phyloP scores from a whole-genome alignment of 2,113 vertebrate genomes.

The Rhadina sibilatrix region DNA sequence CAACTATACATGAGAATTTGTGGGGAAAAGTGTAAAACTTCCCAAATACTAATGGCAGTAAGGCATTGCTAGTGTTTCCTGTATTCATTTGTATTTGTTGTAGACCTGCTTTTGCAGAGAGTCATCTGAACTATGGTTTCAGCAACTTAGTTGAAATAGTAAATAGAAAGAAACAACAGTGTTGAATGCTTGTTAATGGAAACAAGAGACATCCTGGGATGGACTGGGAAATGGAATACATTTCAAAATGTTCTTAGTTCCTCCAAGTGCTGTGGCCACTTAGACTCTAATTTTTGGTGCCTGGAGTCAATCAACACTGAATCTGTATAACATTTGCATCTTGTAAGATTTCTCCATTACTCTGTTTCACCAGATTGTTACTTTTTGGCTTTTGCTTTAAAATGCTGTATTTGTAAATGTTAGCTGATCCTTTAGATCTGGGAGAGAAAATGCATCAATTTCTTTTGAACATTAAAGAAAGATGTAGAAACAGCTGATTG shows the following conservation, averaged over 20 bases:
- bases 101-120: neutral
- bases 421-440: neutral
- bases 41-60: neutral
- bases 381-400: neutral
- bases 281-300: neutral
- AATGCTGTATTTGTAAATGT: neutral
- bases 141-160: neutral
- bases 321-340: neutral
- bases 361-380: neutral
- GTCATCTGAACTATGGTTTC: neutral
- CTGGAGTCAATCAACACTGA: neutral
- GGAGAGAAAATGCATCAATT: neutral
- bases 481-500: neutral
- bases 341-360: neutral
- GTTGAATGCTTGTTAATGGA: neutral
- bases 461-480: neutral
- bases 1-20: neutral
- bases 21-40: neutral
- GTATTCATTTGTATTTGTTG: neutral
- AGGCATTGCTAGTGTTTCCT: neutral
- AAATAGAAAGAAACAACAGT: neutral
- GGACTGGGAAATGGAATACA: neutral
- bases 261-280: neutral
- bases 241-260: neutral
- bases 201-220: neutral